Evolutionary conservation across 2,797 vertebrate species (phyloP).

Genomic region (Sebastes cheni): DNA sequence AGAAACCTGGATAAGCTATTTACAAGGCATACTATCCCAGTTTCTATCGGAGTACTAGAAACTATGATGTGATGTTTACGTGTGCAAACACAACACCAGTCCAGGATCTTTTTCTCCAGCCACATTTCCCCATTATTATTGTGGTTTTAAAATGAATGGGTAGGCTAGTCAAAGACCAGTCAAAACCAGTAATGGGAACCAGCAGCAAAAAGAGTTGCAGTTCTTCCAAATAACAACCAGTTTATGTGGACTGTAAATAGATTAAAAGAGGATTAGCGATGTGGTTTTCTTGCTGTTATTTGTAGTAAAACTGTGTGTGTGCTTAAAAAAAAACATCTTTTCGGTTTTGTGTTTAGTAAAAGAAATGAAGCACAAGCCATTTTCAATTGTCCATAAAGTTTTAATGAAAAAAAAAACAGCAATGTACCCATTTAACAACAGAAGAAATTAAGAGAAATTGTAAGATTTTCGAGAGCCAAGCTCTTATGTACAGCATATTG

Average conservation of each 20-base stretch:
- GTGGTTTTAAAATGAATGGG: neutral
- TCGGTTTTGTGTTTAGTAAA: neutral
- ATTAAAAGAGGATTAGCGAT: neutral
- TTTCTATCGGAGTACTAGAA: neutral
- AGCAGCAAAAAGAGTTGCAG: neutral
- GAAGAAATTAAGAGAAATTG: constrained; percentile 74
- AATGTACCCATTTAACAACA: constrained; percentile 82
- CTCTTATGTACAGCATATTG: constrained; percentile 86
- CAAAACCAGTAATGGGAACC: neutral
- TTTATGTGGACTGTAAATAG: neutral
- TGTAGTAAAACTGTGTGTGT: neutral
- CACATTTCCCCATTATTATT: neutral
- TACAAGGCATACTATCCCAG: neutral
- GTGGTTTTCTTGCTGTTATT: neutral
- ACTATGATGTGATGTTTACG: neutral
- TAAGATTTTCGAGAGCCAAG: constrained; percentile 80
- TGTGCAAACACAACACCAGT: neutral
- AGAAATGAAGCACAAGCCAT: constrained; percentile 30
- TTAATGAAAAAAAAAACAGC: constrained; percentile 78
- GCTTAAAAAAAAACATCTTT: no score
- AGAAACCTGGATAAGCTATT: neutral
- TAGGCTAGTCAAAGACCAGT: neutral
- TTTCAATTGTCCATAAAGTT: constrained; percentile 72
- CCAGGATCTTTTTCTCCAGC: neutral
- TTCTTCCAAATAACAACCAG: neutral